Base-by-base conservation (phyloP, 2,888 invertebrate species). In the Clusia tigrina region DNA sequence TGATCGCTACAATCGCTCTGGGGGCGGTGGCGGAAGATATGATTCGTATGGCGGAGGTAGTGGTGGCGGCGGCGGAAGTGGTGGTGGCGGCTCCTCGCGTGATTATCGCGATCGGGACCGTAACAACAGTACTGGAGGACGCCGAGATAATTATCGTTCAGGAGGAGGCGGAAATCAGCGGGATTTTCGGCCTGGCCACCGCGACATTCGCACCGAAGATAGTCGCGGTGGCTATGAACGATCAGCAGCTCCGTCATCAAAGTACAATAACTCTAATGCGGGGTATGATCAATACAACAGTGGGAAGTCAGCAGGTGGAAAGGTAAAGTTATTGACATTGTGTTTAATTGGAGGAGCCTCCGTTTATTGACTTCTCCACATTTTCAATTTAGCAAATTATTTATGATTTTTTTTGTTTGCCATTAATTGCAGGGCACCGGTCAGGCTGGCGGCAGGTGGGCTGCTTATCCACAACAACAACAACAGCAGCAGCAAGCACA, bases 121-220 rank as follows among this genome's bases (percentile, higher is more conserved):
- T 24, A 74, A 76, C 64, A n/a, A n/a, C n/a, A 70, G 77, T 48
- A 72, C 68, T 3, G 60, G 62, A 0, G 42, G 42, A 6, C 80
- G 80, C 65, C 77, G 81, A 62, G 78, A 81, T 63, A 75, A 74
- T 66, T 80, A 81, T 72, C 78, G 81, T 57, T 79, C 81, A 25
- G 80, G 65, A 17, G 68, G 77, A 38, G 76, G 74, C n/a, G 72
- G 78, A 60, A 79, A 75, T 68, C 83, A 82, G 69, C 83, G 83
- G 83, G 83, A 83, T 83, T 83, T 83, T 83, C 83, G 83, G 83
- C 81, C 78, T 81, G 83, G 83, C 83, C 83, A 83, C 83, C 83
- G 83, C 83, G 83, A 83, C 83, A 81, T 68, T 77, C 78, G 80
- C 78, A 79, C 77, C 71, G 83, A 83, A 83, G 83, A 81, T 83